Evolutionary conservation across 2,888 invertebrate species (phyloP).

Genomic region (Limnephilus lunatus): DNA sequence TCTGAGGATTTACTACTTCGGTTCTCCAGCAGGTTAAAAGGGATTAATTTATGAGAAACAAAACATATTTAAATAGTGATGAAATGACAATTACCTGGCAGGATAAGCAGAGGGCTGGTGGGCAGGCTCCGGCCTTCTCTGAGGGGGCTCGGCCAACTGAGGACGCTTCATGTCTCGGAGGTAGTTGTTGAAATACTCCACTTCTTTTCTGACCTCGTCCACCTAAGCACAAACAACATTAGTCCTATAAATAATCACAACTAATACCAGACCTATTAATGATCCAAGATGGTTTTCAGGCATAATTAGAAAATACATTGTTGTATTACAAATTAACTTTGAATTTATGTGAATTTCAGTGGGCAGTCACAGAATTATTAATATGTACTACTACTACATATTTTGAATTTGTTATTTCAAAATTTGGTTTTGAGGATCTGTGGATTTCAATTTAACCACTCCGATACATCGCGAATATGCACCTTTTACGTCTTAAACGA

Average conservation of each 20-base stretch:
- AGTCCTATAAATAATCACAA: neutral
- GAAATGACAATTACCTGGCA: constrained; percentile 50
- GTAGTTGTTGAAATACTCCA: constrained; percentile 98
- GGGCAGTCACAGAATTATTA: no score
- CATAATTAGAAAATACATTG: neutral
- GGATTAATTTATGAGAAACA: neutral
- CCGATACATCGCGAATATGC: no score
- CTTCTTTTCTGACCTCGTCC: constrained; percentile 97
- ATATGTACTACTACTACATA: no score
- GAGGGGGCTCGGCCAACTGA: constrained; percentile 91
- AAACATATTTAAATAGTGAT: neutral
- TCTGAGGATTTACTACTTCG: no score
- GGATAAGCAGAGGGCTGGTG: constrained; percentile 67
- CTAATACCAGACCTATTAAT: neutral
- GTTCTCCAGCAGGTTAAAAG: no score
- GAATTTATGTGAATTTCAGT: no score
- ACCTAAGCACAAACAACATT: constrained; percentile 72
- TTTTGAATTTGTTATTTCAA: no score
- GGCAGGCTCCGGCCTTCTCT: constrained; percentile 68
- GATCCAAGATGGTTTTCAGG: neutral
- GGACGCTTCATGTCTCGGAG: constrained; percentile 95
- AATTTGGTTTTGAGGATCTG: no score
- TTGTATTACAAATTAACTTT: no score
- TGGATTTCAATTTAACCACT: no score
- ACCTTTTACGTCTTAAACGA: no score